phyloP scores from a whole-genome alignment of 2,888 invertebrate genomes.

The Drosophila percnosoma region DNA sequence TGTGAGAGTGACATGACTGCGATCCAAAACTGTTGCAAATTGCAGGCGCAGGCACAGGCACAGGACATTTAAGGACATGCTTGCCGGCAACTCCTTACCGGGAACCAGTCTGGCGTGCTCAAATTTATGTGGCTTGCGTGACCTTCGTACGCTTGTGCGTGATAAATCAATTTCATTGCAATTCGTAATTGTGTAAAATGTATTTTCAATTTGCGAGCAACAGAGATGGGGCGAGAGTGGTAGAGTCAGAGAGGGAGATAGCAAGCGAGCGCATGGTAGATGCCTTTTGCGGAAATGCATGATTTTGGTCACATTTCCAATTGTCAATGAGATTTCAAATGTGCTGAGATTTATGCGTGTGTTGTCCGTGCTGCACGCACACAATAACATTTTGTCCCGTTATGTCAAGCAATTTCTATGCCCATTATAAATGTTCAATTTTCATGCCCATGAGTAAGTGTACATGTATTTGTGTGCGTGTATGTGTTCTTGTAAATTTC shows the following conservation, averaged over 20 bases:
- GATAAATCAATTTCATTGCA: constrained; percentile 79
- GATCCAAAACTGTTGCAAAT: constrained; percentile 58
- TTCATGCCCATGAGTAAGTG: constrained; percentile 29
- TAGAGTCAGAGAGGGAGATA: background rate
- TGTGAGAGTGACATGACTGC: background rate
- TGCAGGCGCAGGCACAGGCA: constrained; percentile 28
- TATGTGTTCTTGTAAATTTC: constrained; percentile 56
- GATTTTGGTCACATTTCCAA: constrained; percentile 79
- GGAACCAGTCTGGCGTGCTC: constrained; percentile 25
- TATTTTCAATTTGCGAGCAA: constrained; percentile 70
- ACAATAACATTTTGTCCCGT: constrained; percentile 55
- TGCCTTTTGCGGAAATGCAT: constrained; percentile 67
- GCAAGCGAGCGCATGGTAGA: constrained; percentile 10
- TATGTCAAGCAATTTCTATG: constrained; percentile 62
- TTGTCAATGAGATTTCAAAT: constrained; percentile 79
- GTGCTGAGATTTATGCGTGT: constrained; percentile 70
- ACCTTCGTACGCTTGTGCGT: constrained; percentile 74
- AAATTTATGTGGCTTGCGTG: constrained; percentile 77
- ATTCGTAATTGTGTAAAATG: constrained; percentile 80
- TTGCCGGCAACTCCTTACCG: constrained; percentile 14
- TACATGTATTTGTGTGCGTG: constrained; percentile 19
- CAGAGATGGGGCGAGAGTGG: background rate
- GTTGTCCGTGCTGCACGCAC: constrained; percentile 41
- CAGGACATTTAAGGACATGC: constrained; percentile 35
- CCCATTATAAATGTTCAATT: constrained; percentile 62